phyloP scores from a whole-genome alignment of 2,113 vertebrate genomes.

The Helogale parvula region DNA sequence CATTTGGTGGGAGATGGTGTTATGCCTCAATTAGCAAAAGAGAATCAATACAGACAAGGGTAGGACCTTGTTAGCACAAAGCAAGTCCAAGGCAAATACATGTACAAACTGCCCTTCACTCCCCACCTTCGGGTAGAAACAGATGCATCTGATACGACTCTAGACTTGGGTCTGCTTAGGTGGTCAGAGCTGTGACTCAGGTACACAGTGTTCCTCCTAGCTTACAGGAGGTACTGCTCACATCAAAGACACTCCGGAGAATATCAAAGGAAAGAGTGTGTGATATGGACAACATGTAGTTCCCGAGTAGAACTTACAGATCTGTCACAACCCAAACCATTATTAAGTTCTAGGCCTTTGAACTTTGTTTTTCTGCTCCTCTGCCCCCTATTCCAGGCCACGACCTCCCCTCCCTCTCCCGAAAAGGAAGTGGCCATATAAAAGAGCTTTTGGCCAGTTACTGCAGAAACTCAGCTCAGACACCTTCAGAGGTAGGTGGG shows the following conservation, averaged over 20 bases:
- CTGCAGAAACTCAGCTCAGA: neutral
- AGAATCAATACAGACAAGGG: neutral
- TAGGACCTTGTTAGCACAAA: neutral
- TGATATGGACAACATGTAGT: neutral
- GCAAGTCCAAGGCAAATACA: neutral
- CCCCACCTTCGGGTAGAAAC: too few species aligned
- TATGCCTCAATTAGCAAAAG: neutral
- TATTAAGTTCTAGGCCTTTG: neutral
- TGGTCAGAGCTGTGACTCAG: too few species aligned
- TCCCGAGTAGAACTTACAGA: neutral
- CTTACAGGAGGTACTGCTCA: neutral
- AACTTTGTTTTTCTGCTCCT: neutral
- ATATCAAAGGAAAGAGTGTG: neutral
- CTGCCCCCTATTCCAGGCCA: neutral
- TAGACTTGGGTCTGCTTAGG: neutral
- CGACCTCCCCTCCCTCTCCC: neutral
- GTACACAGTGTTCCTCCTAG: neutral
- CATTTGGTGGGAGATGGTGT: neutral
- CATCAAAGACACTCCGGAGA: neutral
- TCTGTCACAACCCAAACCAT: neutral
- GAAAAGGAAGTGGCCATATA: neutral
- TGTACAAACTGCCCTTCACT: neutral
- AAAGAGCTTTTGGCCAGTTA: neutral
- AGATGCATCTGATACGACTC: neutral
- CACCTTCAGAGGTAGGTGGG: constrained; percentile 29